Conservation (phyloP, 2,888 invertebrate species). For the Lithophane semibrunnea region DNA sequence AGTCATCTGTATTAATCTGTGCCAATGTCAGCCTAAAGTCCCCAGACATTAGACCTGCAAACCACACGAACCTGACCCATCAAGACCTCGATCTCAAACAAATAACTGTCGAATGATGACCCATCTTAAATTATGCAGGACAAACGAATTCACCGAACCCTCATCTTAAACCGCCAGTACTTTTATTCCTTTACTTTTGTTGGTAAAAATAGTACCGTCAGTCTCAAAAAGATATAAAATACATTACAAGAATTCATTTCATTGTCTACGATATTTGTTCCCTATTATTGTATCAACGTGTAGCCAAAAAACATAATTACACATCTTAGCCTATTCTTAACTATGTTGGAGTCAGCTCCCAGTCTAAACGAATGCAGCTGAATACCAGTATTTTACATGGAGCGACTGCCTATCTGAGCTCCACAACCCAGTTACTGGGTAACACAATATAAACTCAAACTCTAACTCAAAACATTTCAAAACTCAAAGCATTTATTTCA, state of each 20-base stretch:
- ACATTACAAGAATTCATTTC: neutral
- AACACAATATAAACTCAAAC: no score
- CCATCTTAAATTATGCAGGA: slow-evolving; percentile 53
- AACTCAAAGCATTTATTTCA: no score
- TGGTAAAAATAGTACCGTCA: slow-evolving; percentile 16
- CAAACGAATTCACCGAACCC: slow-evolving; percentile 28
- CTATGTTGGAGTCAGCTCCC: no score
- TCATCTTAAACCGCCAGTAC: slow-evolving; percentile 8
- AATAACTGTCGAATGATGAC: slow-evolving; percentile 48
- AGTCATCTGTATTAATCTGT: no score
- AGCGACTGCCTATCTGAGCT: no score
- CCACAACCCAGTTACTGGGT: no score
- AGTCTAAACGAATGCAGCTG: no score
- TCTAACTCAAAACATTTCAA: no score
- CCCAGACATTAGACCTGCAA: neutral
- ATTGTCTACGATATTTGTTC: neutral
- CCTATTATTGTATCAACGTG: neutral
- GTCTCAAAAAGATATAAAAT: neutral
- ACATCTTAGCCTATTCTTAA: no score
- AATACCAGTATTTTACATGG: no score
- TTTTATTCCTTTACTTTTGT: slow-evolving; percentile 31
- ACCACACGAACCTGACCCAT: slow-evolving; percentile 4
- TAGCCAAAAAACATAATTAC: no score
- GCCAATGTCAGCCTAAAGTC: neutral
- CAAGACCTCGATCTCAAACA: slow-evolving; percentile 39